phyloP scores from a whole-genome alignment of 2,113 vertebrate genomes.

The Toxotes jaculatrix region DNA sequence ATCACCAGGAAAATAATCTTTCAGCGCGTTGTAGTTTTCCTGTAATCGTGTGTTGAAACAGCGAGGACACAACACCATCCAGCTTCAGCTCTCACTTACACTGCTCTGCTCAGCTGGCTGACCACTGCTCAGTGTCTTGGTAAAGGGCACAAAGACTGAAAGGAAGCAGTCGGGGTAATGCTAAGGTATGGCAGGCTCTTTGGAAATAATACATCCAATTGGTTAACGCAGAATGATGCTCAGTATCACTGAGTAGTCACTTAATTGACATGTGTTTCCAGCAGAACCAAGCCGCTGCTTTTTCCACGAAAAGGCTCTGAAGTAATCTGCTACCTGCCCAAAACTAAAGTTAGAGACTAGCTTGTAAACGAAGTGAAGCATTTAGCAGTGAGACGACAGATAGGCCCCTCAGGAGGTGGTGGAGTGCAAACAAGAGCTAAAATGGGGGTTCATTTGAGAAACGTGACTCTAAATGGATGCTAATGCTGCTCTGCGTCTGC shows the following conservation, averaged over 20 bases:
- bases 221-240: neutral
- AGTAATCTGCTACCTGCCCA: no score
- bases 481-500: no score
- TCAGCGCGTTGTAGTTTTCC: constrained; percentile 18
- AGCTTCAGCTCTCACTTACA: neutral
- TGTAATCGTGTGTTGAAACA: constrained; percentile 3
- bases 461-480: no score
- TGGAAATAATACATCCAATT: neutral
- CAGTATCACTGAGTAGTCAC: neutral
- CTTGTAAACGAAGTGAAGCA: no score
- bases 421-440: no score
- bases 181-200: neutral
- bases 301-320: no score
- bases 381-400: no score
- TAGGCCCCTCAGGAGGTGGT: no score
- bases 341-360: no score
- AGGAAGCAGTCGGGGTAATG: neutral
- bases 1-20: constrained; percentile 32
- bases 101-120: neutral
- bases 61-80: neutral
- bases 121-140: neutral
- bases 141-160: neutral
- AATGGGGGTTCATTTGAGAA: no score
- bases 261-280: no score
- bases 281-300: no score